Evolutionary conservation across 2,113 vertebrate genomes (phyloP), one percentile per base, ranked within the genome.

Genomic region (Heteronetta atricapilla): DNA sequence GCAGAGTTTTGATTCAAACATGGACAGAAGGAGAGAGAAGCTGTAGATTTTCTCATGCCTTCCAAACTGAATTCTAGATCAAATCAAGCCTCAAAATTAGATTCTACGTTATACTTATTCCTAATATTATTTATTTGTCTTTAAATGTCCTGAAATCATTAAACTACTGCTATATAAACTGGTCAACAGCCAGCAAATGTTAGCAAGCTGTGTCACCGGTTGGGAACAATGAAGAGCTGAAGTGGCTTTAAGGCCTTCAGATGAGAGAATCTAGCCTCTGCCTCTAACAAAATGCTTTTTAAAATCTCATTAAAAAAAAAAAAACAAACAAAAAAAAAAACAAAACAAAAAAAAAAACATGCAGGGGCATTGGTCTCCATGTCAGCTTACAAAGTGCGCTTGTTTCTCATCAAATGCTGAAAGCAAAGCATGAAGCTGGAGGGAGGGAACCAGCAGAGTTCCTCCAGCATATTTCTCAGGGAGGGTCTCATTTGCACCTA

Each of bases 291-390:
- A 94, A 86, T 13, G 5, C 8, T 53, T 64, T 59, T 70, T 86
- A 82, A 92, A 84, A 88, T 52, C 33, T 90, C n/a, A 52, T 74
- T 88, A 66, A 34, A 88, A n/a, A 36, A n/a, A n/a, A n/a, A n/a
- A n/a, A n/a, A n/a, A n/a, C n/a, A n/a, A n/a, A n/a, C n/a, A n/a
- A n/a, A n/a, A n/a, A n/a, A n/a, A n/a, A n/a, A n/a, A n/a, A n/a
- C n/a, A n/a, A n/a, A n/a, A n/a, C n/a, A n/a, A n/a, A n/a, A n/a
- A n/a, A n/a, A n/a, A n/a, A n/a, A n/a, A 38, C 7, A 36, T 19
- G 20, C 52, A 70, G 33, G 40, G 90, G 55, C 62, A 68, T 34
- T 29, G 29, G 26, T 68, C 33, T 84, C 40, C 31, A 23, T 33
- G 55, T 63, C 70, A 89, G 55, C 48, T 84, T 38, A 67, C 44